These are phyloP conservation scores for Daktulosphaira vitifoliae DNA, from an alignment of 1,140 invertebrate species.

Conservation along the genomic window DNA sequence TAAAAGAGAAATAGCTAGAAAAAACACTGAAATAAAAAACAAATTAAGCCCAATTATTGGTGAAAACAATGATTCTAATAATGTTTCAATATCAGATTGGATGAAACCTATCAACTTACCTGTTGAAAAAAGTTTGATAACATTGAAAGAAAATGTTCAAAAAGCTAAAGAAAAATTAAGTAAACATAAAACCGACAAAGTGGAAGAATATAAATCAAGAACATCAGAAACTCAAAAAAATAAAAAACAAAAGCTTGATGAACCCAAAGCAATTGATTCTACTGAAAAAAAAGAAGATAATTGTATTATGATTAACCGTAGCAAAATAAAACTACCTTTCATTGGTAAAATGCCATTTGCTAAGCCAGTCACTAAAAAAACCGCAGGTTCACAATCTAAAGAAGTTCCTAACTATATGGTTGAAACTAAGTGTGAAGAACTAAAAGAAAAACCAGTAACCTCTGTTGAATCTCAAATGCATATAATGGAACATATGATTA, in stretches of 20 bases:
- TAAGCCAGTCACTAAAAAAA: constrained; percentile 11
- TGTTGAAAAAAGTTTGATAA: constrained; percentile 30
- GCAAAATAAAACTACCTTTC: constrained; percentile 54
- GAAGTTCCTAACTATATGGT: constrained; percentile 40
- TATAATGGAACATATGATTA: constrained; percentile 46
- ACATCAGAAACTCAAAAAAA: background rate
- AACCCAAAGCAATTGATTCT: background rate
- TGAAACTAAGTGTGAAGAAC: background rate
- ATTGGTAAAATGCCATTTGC: constrained; percentile 57
- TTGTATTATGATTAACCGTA: constrained; percentile 33
- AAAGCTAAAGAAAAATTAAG: constrained; percentile 20
- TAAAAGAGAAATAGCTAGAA: constrained; percentile 40
- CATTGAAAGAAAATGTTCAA: constrained; percentile 23
- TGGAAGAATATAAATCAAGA: background rate
- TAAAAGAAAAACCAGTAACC: constrained; percentile 16
- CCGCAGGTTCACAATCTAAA: constrained; percentile 36
- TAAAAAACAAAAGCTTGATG: constrained; percentile 18
- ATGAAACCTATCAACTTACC: constrained; percentile 27
- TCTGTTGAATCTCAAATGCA: constrained; percentile 44
- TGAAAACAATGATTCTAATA: constrained; percentile 24
- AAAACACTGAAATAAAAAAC: constrained; percentile 36
- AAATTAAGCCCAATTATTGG: constrained; percentile 11
- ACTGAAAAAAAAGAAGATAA: constrained; percentile 17
- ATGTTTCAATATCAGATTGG: constrained; percentile 31
- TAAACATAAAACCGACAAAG: constrained; percentile 18